Conservation (phyloP, 2,113 vertebrate genomes). For the Aspidoscelis tigris region DNA sequence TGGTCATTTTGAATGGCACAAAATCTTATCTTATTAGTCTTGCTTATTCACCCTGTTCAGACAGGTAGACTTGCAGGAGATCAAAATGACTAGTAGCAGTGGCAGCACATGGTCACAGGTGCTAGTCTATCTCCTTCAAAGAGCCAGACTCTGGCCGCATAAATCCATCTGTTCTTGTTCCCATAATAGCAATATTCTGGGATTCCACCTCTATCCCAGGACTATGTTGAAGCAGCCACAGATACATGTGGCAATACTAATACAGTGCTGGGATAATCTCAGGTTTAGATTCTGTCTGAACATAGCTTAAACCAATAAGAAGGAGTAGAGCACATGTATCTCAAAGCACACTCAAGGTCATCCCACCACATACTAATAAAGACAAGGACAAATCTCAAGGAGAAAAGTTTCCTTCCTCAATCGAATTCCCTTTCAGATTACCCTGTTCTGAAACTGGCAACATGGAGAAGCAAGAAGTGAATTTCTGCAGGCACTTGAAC, state of each 20-base stretch:
- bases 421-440: neutral
- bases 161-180: too few relatives aligned
- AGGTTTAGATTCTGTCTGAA: neutral
- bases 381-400: neutral
- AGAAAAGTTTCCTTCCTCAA: neutral
- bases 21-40: too few relatives aligned
- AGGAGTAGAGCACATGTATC: neutral
- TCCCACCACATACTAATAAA: neutral
- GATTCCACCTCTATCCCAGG: neutral
- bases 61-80: too few relatives aligned
- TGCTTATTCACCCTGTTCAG: too few relatives aligned
- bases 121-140: too few relatives aligned
- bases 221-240: neutral
- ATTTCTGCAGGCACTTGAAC: slow-evolving; percentile 37
- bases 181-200: too few relatives aligned
- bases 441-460: neutral
- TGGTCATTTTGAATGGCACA: too few relatives aligned
- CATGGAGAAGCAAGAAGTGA: slow-evolving; percentile 1
- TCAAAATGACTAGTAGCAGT: too few relatives aligned
- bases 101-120: too few relatives aligned
- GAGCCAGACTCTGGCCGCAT: too few relatives aligned
- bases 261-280: neutral
- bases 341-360: neutral
- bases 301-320: neutral
- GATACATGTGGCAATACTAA: neutral